Base-by-base conservation (phyloP, 2,888 invertebrate species). In the Aphidoletes aphidimyza region DNA sequence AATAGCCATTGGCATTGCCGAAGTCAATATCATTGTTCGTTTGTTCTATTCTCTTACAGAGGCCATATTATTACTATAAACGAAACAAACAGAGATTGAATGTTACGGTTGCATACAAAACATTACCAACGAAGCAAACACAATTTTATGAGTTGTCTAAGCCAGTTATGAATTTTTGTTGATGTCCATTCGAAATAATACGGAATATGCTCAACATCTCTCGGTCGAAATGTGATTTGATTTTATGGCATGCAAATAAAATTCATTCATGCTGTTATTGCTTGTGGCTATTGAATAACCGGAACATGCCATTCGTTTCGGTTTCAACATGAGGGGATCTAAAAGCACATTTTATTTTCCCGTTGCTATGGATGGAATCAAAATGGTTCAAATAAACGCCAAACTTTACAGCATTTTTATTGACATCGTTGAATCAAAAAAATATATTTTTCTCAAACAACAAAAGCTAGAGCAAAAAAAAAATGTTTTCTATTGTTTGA, bases 241-340 rank as follows among this genome's bases (percentile, higher is more conserved):
- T 69, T 69, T 69, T 69, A 69, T 69, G 69, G n/a, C 69, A 69
- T 54, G 34, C 69, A 69, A 30, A 69, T 69, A 69, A 69, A 69
- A 69, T 69, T 69, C 69, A 34, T 69, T n/a, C 69, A n/a, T 30
- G 14, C 9, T 69, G 11, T 54, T 54, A 54, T 69, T 30, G 34
- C 69, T 34, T 30, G 34, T 14, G 34, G 69, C 69, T n/a, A 69
- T 26, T 69, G 34, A 9, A 34, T 34, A 69, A 30, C 69, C 30
- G 69, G 30, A 69, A 69, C 26, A 30, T 11, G 1, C 69, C 69
- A 69, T 30, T 3, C 0, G 30, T 26, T 26, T n/a, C n/a, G n/a
- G n/a, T n/a, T n/a, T n/a, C n/a, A n/a, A n/a, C n/a, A n/a, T n/a
- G n/a, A n/a, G n/a, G 54, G 54, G 22, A 6, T 54, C 54, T n/a